Conservation (phyloP, 1,140 invertebrate species). For the Drepana arcuata region DNA sequence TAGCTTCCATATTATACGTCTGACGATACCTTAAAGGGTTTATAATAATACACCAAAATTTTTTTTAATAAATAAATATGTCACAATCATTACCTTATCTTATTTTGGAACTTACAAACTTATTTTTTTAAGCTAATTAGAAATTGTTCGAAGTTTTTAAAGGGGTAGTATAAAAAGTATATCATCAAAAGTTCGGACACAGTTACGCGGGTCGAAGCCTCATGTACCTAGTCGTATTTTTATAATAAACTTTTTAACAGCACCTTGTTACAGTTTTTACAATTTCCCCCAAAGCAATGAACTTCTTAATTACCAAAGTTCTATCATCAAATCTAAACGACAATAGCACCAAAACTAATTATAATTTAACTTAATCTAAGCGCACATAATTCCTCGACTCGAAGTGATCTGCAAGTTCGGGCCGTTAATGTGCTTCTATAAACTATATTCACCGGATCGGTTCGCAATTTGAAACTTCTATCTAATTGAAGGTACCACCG, state of each 20-base stretch:
- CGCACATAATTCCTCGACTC: too few species aligned
- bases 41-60: neutral
- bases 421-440: slow-evolving; percentile 9
- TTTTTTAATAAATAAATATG: neutral
- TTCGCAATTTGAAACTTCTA: slow-evolving; percentile 47
- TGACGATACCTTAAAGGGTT: neutral
- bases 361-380: neutral
- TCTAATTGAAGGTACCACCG: slow-evolving; percentile 61
- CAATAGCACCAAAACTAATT: neutral
- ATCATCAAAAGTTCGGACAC: too few species aligned
- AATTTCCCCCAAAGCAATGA: neutral
- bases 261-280: neutral
- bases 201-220: too few species aligned
- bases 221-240: too few species aligned
- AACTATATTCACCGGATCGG: slow-evolving; percentile 29
- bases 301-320: neutral
- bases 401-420: slow-evolving; percentile 6
- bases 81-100: neutral
- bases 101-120: too few species aligned
- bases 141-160: neutral
- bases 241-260: neutral
- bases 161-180: neutral
- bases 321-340: neutral
- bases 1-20: neutral
- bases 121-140: too few species aligned